phyloP scores from a whole-genome alignment of 1,140 invertebrate genomes.

The Hypsibius dujardini region DNA sequence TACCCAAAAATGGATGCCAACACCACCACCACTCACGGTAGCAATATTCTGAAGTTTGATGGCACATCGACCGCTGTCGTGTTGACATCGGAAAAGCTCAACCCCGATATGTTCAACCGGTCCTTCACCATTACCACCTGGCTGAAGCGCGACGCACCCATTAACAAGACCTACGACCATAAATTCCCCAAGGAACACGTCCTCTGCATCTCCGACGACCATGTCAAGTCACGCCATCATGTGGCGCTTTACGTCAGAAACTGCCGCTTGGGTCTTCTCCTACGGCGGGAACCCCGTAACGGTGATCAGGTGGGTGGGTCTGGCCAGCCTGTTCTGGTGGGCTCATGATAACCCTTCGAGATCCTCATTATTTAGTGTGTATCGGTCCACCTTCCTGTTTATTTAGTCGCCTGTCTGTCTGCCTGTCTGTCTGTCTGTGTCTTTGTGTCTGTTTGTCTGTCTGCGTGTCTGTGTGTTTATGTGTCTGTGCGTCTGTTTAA shows the following conservation, averaged over 20 bases:
- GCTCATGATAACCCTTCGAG: no score
- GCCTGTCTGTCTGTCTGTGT: no score
- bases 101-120: conserved; percentile 46
- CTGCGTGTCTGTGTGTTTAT: no score
- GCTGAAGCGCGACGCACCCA: conserved; percentile 62
- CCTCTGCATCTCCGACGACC: conserved; percentile 83
- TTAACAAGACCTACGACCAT: conserved; percentile 41
- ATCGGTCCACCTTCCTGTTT: no score
- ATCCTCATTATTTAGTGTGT: no score
- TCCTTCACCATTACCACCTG: conserved; percentile 77
- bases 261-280: conserved; percentile 76
- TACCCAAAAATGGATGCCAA: conserved; percentile 53
- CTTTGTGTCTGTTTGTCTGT: no score
- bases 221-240: conserved; percentile 93
- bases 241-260: conserved; percentile 89
- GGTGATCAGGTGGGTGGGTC: conserved; percentile 41
- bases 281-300: conserved; percentile 75
- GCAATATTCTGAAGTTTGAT: conserved; percentile 35
- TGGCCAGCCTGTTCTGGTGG: no score
- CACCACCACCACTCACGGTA: conserved; percentile 60
- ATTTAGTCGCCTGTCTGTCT: no score
- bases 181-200: conserved; percentile 84
- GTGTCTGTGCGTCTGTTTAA: no score
- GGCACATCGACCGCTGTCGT: conserved; percentile 32
- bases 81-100: conserved; percentile 38